These are phyloP conservation scores for Eulemur macaco DNA, from an alignment of 2,113 vertebrate genomes.

Conservation along the genomic window DNA sequence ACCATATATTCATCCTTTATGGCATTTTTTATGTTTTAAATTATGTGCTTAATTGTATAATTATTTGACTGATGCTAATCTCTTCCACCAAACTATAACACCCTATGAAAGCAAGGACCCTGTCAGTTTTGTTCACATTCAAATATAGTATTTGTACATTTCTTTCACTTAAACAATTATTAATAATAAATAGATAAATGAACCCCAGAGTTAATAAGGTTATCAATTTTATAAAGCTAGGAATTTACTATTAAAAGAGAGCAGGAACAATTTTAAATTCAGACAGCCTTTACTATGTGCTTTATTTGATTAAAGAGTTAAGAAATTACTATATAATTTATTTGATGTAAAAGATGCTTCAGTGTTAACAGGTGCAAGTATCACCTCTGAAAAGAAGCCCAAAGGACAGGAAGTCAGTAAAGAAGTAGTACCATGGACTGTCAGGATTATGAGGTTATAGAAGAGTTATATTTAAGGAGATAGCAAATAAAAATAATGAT, in stretches of 20 bases:
- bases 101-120: neutral
- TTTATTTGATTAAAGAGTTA: slow-evolving; percentile 4
- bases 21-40: neutral
- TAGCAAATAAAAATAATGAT: neutral
- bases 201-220: neutral
- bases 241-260: neutral
- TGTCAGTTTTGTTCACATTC: neutral
- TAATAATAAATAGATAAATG: neutral
- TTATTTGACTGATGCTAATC: neutral
- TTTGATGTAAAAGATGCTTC: neutral
- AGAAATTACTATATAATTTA: neutral
- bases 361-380: neutral
- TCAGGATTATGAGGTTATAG: neutral
- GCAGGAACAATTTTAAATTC: neutral
- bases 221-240: neutral
- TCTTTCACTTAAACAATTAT: neutral
- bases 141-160: neutral
- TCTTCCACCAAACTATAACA: neutral
- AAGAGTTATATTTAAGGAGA: neutral
- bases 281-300: neutral
- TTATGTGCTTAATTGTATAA: neutral
- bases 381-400: neutral
- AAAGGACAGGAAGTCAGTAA: neutral
- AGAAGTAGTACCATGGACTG: neutral
- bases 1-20: neutral